Conservation (phyloP, 1,140 invertebrate species). For the Formica selysi region DNA sequence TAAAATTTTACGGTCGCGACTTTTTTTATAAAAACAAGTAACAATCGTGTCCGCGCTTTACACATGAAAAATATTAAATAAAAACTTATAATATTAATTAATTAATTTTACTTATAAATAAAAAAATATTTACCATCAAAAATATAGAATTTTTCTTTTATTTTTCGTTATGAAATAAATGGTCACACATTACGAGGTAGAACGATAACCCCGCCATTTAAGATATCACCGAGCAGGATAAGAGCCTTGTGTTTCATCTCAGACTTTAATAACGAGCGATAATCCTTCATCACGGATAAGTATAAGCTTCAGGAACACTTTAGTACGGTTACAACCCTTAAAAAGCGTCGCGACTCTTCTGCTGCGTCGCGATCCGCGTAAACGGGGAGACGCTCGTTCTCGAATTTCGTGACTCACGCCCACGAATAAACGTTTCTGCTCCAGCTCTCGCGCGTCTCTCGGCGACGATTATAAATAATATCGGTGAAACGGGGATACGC, state of each 20-base stretch:
- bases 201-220: neutral
- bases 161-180: constrained; percentile 15
- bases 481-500: constrained; percentile 69
- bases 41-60: neutral
- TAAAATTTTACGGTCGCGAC: neutral
- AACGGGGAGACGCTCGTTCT: constrained; percentile 38
- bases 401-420: constrained; percentile 75
- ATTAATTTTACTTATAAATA: neutral
- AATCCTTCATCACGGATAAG: constrained; percentile 40
- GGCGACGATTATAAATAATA: constrained; percentile 78
- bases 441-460: constrained; percentile 60
- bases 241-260: constrained; percentile 62
- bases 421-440: constrained; percentile 77
- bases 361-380: neutral
- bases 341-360: constrained; percentile 1
- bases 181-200: neutral
- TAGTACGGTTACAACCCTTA: neutral
- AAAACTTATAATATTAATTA: too few species aligned
- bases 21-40: neutral
- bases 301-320: neutral
- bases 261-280: constrained; percentile 51
- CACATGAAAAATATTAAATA: neutral
- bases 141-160: neutral
- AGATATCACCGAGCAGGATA: constrained; percentile 2
- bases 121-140: too few species aligned